Evolutionary conservation across 2,113 vertebrate genomes (phyloP).

Genomic region (Anas platyrhynchos): DNA sequence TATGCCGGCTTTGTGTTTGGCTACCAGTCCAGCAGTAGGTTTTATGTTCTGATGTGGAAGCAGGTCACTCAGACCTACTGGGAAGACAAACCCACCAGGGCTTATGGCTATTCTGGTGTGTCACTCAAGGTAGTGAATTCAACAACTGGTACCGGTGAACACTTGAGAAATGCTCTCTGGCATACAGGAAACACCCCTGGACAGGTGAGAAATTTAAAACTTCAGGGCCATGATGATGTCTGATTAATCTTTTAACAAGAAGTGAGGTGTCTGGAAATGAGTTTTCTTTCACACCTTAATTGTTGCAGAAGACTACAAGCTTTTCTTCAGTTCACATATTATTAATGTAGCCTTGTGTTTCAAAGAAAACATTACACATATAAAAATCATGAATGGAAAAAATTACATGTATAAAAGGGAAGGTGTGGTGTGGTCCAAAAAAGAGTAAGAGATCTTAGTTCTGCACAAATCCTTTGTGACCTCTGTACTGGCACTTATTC

Average conservation of each 20-base stretch:
- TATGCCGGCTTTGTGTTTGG: conserved; percentile 97
- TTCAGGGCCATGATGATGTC: not conserved
- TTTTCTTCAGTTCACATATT: not conserved
- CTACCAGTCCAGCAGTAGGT: conserved; percentile 96
- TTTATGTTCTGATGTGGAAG: conserved; percentile 99
- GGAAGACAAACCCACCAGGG: conserved; percentile 95
- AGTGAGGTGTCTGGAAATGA: not conserved
- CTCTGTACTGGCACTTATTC: not conserved
- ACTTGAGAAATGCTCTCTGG: conserved; percentile 97
- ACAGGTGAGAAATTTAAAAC: conserved; percentile 81
- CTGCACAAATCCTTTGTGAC: not conserved
- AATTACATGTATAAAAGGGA: not conserved
- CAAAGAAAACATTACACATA: not conserved
- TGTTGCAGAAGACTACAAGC: not conserved
- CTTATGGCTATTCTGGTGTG: conserved; percentile 95
- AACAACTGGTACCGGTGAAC: conserved; percentile 91
- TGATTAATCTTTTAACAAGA: not conserved
- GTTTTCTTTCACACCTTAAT: not conserved
- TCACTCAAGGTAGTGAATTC: conserved; percentile 98
- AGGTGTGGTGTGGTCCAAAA: not conserved
- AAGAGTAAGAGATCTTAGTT: not conserved
- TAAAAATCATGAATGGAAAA: not conserved
- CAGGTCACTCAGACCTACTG: conserved; percentile 99
- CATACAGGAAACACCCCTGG: conserved; percentile 95
- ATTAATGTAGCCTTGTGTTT: not conserved